phyloP scores from a whole-genome alignment of 2,113 vertebrate species.

The Pimephales promelas region DNA sequence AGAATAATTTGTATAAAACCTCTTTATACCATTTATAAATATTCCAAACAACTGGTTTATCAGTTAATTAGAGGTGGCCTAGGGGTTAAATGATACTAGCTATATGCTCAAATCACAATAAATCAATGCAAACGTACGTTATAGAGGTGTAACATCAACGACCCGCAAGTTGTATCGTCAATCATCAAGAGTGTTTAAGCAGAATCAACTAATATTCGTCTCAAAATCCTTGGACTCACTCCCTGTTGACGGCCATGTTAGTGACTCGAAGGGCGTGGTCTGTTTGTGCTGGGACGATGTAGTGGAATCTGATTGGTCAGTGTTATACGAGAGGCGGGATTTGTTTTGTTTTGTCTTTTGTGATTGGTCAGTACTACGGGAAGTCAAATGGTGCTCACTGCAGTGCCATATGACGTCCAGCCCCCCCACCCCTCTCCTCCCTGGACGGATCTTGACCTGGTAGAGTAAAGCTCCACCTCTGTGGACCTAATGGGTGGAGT shows the following conservation, averaged over 20 bases:
- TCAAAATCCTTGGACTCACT: slow-evolving; percentile 6
- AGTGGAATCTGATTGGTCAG: slow-evolving; percentile 54
- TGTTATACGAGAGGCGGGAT: not conserved
- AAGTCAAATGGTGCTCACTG: not conserved
- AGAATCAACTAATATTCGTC: slow-evolving; percentile 11
- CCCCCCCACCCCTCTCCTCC: no score
- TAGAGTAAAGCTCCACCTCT: no score
- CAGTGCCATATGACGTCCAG: no score
- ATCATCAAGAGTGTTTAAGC: not conserved
- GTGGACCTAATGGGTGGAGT: no score
- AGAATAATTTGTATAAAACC: not conserved
- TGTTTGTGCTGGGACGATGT: slow-evolving; percentile 35
- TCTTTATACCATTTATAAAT: not conserved
- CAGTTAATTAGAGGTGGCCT: slow-evolving; percentile 23
- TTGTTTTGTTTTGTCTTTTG: not conserved
- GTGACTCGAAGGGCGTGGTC: slow-evolving; percentile 48
- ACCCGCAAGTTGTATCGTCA: not conserved
- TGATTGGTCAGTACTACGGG: slow-evolving; percentile 54
- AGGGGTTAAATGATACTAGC: slow-evolving; percentile 11
- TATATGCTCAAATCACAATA: not conserved
- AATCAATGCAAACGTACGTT: slow-evolving; percentile 41
- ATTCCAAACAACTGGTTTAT: not conserved
- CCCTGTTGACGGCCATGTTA: slow-evolving; percentile 64
- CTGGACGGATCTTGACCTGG: no score
- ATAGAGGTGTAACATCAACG: slow-evolving; percentile 27